Evolutionary conservation across 2,113 vertebrate genomes (phyloP).

Genomic region (Columba livia): DNA sequence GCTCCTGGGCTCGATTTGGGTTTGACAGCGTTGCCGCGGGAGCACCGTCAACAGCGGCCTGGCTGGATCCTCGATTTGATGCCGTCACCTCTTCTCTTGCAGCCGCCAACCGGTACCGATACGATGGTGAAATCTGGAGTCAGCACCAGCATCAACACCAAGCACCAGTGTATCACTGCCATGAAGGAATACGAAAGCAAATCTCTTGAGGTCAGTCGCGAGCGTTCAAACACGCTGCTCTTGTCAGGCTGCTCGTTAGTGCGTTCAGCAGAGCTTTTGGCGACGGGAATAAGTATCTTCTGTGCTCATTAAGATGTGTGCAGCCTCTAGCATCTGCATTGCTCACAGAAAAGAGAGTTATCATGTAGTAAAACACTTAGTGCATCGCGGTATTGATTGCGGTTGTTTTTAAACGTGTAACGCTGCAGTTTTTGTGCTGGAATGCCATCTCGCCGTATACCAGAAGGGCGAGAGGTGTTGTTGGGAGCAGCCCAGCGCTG

Average conservation of each 20-base stretch:
- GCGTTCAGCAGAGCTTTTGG: no score
- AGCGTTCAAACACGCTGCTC: accelerated
- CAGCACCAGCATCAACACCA: slow-evolving; percentile 97
- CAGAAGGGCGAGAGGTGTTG: neutral
- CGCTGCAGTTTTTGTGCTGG: neutral
- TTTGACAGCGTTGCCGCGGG: no score
- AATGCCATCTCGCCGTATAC: accelerated
- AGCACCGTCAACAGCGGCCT: no score
- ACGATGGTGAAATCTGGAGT: slow-evolving; percentile 96
- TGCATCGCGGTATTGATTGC: accelerated
- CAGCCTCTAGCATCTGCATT: accelerated
- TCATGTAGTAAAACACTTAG: neutral
- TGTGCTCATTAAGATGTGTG: accelerated
- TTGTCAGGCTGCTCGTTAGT: neutral
- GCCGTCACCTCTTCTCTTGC: neutral
- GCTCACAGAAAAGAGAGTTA: accelerated
- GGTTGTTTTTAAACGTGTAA: neutral
- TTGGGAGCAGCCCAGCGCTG: neutral
- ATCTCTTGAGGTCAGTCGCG: slow-evolving; percentile 82
- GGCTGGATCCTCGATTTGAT: neutral
- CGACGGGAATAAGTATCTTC: neutral
- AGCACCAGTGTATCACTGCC: slow-evolving; percentile 97
- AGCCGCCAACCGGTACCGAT: slow-evolving; percentile 93
- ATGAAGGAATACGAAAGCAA: slow-evolving; percentile 99
- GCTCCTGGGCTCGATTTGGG: neutral